phyloP scores from a whole-genome alignment of 2,888 invertebrate genomes.

The Rhimphoctona megacephalus region DNA sequence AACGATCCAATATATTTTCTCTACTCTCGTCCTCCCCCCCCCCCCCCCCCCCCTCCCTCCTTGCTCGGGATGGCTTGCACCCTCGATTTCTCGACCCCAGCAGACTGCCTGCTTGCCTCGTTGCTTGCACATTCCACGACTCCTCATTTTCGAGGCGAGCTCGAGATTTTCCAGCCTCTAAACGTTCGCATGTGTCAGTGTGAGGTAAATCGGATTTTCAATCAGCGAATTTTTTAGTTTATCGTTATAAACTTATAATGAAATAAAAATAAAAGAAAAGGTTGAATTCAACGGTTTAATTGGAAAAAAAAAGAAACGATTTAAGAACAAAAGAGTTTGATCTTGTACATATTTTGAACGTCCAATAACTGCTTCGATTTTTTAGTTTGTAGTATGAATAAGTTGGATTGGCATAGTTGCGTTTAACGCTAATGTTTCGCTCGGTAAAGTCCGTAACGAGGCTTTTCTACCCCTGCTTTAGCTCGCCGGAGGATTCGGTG shows the following conservation, averaged over 20 bases:
- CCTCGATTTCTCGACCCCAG: conserved; percentile 28
- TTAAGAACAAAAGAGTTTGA: too few relatives aligned
- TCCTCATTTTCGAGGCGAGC: conserved; percentile 71
- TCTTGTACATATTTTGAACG: too few relatives aligned
- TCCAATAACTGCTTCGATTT: background rate
- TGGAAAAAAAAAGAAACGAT: too few relatives aligned
- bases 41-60: too few relatives aligned
- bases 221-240: background rate
- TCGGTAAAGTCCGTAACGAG: conserved; percentile 40
- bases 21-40: conserved; percentile 53
- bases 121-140: conserved; percentile 51
- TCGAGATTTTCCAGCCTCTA: conserved; percentile 77
- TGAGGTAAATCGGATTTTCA: background rate
- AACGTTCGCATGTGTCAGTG: conserved; percentile 19
- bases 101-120: conserved; percentile 16
- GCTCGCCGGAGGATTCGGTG: conserved; percentile 20
- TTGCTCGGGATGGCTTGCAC: conserved; percentile 16
- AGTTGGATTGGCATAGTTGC: background rate
- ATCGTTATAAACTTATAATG: background rate
- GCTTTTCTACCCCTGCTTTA: background rate
- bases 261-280: too few relatives aligned
- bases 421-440: background rate
- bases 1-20: conserved; percentile 83
- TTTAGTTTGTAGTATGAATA: background rate
- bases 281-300: background rate